These are phyloP conservation scores for Diaprepes abbreviatus DNA, from an alignment of 2,888 invertebrate species.

Conservation along the genomic window DNA sequence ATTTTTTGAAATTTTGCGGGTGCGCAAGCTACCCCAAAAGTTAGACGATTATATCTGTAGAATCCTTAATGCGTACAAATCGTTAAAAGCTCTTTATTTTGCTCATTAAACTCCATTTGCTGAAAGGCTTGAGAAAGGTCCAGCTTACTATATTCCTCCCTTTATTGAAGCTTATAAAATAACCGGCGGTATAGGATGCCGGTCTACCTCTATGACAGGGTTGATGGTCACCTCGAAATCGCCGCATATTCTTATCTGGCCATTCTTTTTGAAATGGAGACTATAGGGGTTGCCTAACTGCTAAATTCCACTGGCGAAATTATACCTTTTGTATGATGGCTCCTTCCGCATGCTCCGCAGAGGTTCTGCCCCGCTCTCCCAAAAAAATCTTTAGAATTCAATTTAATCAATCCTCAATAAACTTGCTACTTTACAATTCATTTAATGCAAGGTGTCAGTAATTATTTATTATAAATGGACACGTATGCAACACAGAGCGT, in stretches of 20 bases:
- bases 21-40: background rate
- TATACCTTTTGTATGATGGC: slow-evolving; percentile 34
- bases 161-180: slow-evolving; percentile 51
- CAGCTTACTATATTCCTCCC: slow-evolving; percentile 52
- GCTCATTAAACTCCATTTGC: slow-evolving; percentile 22
- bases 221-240: slow-evolving; percentile 55
- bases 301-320: too few relatives aligned
- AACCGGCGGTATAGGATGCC: slow-evolving; percentile 54
- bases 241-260: slow-evolving; percentile 39
- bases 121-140: slow-evolving; percentile 27
- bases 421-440: too few relatives aligned
- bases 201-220: slow-evolving; percentile 53
- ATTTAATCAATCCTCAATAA: too few relatives aligned
- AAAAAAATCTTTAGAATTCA: too few relatives aligned
- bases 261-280: slow-evolving; percentile 45
- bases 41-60: slow-evolving; percentile 53
- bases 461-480: too few relatives aligned
- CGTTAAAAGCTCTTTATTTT: slow-evolving; percentile 14
- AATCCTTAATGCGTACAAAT: slow-evolving; percentile 54
- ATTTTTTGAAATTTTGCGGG: slow-evolving; percentile 11
- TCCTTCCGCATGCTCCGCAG: slow-evolving; percentile 19
- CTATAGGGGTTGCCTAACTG: too few relatives aligned
- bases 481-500: too few relatives aligned
- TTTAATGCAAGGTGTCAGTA: too few relatives aligned
- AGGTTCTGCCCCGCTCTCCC: too few relatives aligned